Evolutionary conservation across 2,888 invertebrate genomes (phyloP).

Genomic region (Oithona nana): DNA sequence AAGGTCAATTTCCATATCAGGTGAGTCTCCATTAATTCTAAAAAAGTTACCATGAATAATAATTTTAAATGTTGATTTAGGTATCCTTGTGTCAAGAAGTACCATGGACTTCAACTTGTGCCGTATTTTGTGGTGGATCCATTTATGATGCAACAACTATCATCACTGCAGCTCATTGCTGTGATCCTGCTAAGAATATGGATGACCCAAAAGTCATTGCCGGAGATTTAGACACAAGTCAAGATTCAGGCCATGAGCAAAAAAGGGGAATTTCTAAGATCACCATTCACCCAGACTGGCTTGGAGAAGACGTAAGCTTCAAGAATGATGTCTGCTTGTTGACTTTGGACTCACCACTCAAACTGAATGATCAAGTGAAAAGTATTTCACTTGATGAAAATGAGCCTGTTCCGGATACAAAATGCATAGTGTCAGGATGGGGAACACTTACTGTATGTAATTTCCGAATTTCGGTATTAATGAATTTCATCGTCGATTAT

Average conservation of each 20-base stretch:
- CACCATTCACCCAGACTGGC: not conserved
- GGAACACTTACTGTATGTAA: not conserved
- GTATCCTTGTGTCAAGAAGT: not conserved
- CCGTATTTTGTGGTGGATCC: not conserved
- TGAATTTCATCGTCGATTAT: not conserved
- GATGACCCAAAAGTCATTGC: not conserved
- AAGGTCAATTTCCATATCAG: not conserved
- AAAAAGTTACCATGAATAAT: not conserved
- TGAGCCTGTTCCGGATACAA: not conserved
- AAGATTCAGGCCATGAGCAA: not conserved
- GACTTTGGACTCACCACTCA: not conserved
- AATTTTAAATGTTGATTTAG: not conserved
- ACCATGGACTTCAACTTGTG: too few species aligned
- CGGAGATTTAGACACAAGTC: not conserved
- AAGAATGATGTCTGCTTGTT: not conserved
- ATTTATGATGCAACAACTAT: not conserved
- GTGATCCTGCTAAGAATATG: too few species aligned
- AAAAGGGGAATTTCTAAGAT: not conserved
- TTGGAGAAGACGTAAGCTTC: not conserved
- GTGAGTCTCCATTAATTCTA: not conserved
- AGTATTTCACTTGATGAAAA: not conserved
- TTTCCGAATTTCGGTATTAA: not conserved
- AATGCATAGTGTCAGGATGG: not conserved
- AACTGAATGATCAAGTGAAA: not conserved
- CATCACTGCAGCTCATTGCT: not conserved